Conservation (phyloP, 2,888 invertebrate genomes). For the Lucinisca nassula region DNA sequence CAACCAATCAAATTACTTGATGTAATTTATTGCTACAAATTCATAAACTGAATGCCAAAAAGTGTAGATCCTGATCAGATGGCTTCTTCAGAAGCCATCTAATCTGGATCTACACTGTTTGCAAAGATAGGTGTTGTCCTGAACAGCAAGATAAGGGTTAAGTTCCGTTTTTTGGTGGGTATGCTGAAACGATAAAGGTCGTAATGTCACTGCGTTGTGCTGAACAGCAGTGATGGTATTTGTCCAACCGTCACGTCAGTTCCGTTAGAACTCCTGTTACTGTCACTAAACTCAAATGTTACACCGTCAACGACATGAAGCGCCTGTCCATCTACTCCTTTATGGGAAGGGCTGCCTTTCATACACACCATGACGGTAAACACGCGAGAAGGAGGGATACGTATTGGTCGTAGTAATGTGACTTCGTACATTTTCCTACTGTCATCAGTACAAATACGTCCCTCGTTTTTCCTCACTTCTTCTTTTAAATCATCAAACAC, state of each 20-base stretch:
- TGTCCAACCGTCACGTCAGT: slow-evolving; percentile 68
- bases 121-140: too few relatives aligned
- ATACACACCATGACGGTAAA: slow-evolving; percentile 59
- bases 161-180: too few relatives aligned
- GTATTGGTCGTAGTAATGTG: slow-evolving; percentile 51
- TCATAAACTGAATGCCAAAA: too few relatives aligned
- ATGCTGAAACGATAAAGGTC: too few relatives aligned
- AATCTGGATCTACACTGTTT: too few relatives aligned
- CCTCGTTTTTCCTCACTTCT: slow-evolving; percentile 55
- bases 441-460: slow-evolving; percentile 43
- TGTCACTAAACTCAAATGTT: slow-evolving; percentile 61
- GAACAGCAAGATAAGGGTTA: too few relatives aligned
- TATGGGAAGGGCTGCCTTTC: slow-evolving; percentile 51
- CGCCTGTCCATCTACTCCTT: slow-evolving; percentile 59
- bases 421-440: slow-evolving; percentile 49
- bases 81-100: too few relatives aligned
- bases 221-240: slow-evolving; percentile 59
- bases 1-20: too few relatives aligned
- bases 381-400: slow-evolving; percentile 54
- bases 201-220: slow-evolving; percentile 33
- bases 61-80: too few relatives aligned
- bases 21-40: too few relatives aligned
- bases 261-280: slow-evolving; percentile 67
- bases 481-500: slow-evolving; percentile 64
- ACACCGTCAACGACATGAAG: slow-evolving; percentile 58